A percentile compares a stretch with the other conserved stretches of the same genome.
Evolutionary conservation across 2,797 vertebrate genomes (phyloP).

Genomic region (Malacoraja senta): DNA sequence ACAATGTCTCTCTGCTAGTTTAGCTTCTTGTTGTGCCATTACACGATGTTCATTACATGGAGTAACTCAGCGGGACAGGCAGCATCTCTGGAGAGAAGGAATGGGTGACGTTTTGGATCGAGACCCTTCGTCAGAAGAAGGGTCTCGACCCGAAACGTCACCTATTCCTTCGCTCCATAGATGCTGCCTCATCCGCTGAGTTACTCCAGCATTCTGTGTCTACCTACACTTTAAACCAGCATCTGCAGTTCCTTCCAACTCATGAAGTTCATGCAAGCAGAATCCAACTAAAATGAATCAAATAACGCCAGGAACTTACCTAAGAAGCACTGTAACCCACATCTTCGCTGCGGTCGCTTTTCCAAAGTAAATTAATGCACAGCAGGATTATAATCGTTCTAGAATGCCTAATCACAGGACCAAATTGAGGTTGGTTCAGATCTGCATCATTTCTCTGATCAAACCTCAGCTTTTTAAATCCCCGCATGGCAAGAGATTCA

Average conservation of each 20-base stretch:
- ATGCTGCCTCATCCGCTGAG: too few species aligned
- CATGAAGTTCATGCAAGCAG: neutral
- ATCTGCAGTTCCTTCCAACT: too few species aligned
- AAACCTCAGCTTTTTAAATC: conserved; percentile 4
- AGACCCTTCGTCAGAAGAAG: too few species aligned
- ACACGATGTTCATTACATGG: too few species aligned
- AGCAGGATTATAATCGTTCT: neutral
- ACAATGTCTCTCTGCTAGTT: neutral
- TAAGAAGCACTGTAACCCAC: neutral
- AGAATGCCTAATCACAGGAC: neutral
- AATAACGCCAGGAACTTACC: neutral
- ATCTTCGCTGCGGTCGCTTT: neutral
- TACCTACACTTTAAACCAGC: too few species aligned
- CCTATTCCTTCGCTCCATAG: too few species aligned
- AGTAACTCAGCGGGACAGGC: too few species aligned
- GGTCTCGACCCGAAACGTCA: too few species aligned
- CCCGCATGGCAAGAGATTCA: neutral
- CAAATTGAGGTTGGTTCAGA: neutral
- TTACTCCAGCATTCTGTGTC: too few species aligned
- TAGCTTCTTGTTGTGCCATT: too few species aligned
- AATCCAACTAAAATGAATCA: neutral
- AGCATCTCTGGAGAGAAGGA: too few species aligned
- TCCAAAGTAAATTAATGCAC: neutral
- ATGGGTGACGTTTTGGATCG: too few species aligned
- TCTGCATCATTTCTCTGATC: conserved; percentile 2